A percentile compares a stretch with the other conserved stretches of the same genome.
phyloP scores from a whole-genome alignment of 2,797 vertebrate genomes.

The Tenualosa thibaudeaui region DNA sequence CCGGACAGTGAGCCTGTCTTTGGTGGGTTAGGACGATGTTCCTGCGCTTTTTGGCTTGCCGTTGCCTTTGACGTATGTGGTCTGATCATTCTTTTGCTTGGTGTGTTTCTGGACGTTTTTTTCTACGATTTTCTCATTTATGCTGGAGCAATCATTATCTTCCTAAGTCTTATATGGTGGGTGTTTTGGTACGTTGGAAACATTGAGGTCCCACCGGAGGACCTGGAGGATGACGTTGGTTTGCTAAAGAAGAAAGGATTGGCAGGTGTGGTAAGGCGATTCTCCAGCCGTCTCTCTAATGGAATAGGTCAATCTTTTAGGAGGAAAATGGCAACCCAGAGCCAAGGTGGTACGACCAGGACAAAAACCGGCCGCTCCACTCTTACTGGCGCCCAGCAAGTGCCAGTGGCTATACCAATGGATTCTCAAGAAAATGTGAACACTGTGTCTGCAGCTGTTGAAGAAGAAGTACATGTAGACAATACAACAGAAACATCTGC shows the following conservation, averaged over 20 bases:
- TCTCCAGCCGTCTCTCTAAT: constrained; percentile 71
- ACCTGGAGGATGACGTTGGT: constrained; percentile 78
- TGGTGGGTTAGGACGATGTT: constrained; percentile 80
- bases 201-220: constrained; percentile 80
- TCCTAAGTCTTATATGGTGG: constrained; percentile 93
- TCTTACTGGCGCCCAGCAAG: constrained; percentile 33
- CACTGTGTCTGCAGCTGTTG: constrained; percentile 47
- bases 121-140: constrained; percentile 91
- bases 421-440: constrained; percentile 26
- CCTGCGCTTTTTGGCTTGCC: constrained; percentile 85
- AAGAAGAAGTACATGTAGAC: constrained; percentile 36
- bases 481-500: constrained; percentile 56
- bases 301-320: constrained; percentile 61
- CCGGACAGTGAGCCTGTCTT: constrained; percentile 61
- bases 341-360: background rate
- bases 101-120: constrained; percentile 78
- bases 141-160: constrained; percentile 85
- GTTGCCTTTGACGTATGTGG: constrained; percentile 83
- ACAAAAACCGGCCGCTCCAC: constrained; percentile 14
- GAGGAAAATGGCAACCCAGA: constrained; percentile 36
- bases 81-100: constrained; percentile 75
- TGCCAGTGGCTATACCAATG: background rate
- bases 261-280: constrained; percentile 62
- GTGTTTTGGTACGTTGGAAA: constrained; percentile 94
- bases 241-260: constrained; percentile 66